Conservation (phyloP, 1,140 invertebrate genomes). For the Trypoxylus dichotomus region DNA sequence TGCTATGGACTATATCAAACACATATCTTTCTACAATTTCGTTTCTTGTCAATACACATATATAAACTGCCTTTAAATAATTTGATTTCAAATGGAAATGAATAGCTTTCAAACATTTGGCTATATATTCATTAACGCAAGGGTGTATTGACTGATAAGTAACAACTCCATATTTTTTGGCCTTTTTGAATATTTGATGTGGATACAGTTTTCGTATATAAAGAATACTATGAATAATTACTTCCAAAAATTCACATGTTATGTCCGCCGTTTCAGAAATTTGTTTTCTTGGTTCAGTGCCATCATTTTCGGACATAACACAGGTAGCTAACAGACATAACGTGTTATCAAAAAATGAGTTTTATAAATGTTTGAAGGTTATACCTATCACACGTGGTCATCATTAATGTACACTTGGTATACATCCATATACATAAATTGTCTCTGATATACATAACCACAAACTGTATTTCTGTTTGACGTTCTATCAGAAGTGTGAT, state of each 20-base stretch:
- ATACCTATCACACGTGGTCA: no score
- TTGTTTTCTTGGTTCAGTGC: background rate
- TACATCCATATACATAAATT: no score
- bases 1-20: constrained; percentile 16
- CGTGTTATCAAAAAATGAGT: no score
- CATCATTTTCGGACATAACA: background rate
- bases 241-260: constrained; percentile 59
- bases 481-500: no score
- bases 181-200: constrained; percentile 56
- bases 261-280: background rate
- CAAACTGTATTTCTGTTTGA: no score
- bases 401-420: no score
- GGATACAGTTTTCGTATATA: constrained; percentile 60
- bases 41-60: background rate
- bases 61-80: background rate
- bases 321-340: no score
- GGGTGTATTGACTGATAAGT: constrained; percentile 59
- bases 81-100: constrained; percentile 31
- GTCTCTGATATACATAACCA: no score
- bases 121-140: constrained; percentile 59
- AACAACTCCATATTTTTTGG: constrained; percentile 58
- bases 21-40: constrained; percentile 21
- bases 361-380: no score
- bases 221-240: constrained; percentile 58
- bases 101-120: constrained; percentile 52